A percentile compares a stretch with the other conserved stretches of the same genome.
Conservation (phyloP, 2,888 invertebrate genomes). For the Drosophila buzzatii region DNA sequence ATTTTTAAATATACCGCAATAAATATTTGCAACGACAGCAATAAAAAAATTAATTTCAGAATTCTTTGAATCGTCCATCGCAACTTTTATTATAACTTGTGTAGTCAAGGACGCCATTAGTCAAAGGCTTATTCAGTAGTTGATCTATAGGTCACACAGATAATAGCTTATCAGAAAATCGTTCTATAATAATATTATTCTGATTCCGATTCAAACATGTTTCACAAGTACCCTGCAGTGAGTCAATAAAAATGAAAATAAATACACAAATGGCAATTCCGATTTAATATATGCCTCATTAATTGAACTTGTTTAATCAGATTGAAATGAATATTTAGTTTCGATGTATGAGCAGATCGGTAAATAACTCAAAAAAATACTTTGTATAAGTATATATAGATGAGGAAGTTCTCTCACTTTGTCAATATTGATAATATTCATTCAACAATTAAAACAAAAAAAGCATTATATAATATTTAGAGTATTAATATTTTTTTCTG, state of each 20-base stretch:
- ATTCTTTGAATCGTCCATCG: background rate
- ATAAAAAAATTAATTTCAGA: constrained; percentile 4
- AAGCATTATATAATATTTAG: no score
- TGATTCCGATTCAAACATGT: background rate
- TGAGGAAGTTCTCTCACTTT: background rate
- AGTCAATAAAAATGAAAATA: constrained; percentile 20
- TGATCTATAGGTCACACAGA: constrained; percentile 10
- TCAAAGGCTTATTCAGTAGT: background rate
- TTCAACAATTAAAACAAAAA: no score
- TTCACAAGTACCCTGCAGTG: constrained; percentile 5
- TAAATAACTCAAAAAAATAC: background rate
- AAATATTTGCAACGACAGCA: background rate
- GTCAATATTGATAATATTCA: background rate
- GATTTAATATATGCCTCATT: background rate
- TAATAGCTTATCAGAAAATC: constrained; percentile 2
- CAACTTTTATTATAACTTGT: background rate
- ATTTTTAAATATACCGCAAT: constrained; percentile 10
- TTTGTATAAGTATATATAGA: background rate
- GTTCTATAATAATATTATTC: constrained; percentile 2
- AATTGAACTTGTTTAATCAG: constrained; percentile 6
- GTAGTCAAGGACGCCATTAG: background rate
- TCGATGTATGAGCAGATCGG: background rate
- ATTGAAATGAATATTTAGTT: constrained; percentile 1
- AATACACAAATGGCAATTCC: background rate
- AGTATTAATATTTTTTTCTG: no score